These are phyloP conservation scores for Griposia aprilina DNA, from an alignment of 2,888 invertebrate genomes.

Conservation along the genomic window DNA sequence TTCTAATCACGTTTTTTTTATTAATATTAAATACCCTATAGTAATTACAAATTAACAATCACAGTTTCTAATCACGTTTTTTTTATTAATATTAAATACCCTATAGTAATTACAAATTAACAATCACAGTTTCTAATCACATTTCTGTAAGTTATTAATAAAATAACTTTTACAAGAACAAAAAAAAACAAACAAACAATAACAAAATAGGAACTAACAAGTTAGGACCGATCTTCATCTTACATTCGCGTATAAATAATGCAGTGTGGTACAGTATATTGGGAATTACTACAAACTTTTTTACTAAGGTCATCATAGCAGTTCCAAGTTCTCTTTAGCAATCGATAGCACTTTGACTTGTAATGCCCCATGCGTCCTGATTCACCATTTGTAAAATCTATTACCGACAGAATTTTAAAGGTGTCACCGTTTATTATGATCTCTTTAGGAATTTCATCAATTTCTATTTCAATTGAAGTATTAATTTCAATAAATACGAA, in stretches of 20 bases:
- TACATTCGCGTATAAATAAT: no score
- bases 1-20: no score
- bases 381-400: constrained; percentile 37
- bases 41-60: no score
- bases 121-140: constrained; percentile 40
- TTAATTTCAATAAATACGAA: constrained; percentile 46
- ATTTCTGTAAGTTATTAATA: constrained; percentile 40
- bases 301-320: constrained; percentile 41
- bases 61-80: constrained; percentile 41
- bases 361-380: constrained; percentile 41
- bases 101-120: constrained; percentile 19
- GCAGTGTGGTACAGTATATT: no score
- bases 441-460: constrained; percentile 39
- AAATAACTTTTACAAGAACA: constrained; percentile 39
- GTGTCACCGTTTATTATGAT: constrained; percentile 41
- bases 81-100: constrained; percentile 44
- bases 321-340: constrained; percentile 40
- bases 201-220: not conserved
- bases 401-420: constrained; percentile 41
- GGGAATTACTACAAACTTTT: constrained; percentile 33
- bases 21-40: no score
- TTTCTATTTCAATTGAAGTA: constrained; percentile 36
- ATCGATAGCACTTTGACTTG: constrained; percentile 40
- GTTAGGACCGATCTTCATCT: no score
- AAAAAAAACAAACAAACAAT: constrained; percentile 1